Percentiles rank a stretch among this genome's conserved stretches.
phyloP scores from a whole-genome alignment of 2,888 invertebrate species.

The Sthenelais limicola region DNA sequence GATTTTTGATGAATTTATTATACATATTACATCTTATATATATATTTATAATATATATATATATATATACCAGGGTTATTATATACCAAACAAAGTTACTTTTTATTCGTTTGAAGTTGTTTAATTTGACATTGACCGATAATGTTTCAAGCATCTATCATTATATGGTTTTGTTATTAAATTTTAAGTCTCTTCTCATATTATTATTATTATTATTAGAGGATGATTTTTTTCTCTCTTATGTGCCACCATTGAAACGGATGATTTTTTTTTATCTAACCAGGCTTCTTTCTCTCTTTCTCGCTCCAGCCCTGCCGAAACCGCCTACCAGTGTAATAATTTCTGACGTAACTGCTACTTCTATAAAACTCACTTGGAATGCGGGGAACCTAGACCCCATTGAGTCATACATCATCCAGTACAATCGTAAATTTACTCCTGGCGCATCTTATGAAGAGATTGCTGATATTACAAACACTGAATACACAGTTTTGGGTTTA shows the following conservation, averaged over 20 bases:
- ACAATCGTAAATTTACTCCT: conserved; percentile 89
- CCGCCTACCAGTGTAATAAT: conserved; percentile 91
- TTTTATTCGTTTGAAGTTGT: too few species aligned
- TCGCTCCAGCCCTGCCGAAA: conserved; percentile 85
- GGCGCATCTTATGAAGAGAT: conserved; percentile 84
- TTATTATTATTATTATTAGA: too few species aligned
- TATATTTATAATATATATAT: too few species aligned
- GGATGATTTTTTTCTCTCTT: too few species aligned
- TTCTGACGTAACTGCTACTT: conserved; percentile 93
- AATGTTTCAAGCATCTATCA: too few species aligned
- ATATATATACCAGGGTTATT: too few species aligned
- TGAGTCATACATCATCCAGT: conserved; percentile 96
- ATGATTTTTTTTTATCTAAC: conserved; percentile 32
- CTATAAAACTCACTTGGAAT: conserved; percentile 91
- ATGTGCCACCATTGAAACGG: not conserved
- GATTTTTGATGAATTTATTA: too few species aligned
- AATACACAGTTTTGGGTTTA: conserved; percentile 84
- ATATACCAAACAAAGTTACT: too few species aligned
- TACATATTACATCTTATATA: too few species aligned
- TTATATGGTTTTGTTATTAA: too few species aligned
- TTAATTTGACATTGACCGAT: too few species aligned
- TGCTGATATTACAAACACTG: conserved; percentile 92
- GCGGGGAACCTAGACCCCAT: conserved; percentile 79
- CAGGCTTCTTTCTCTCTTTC: conserved; percentile 45
- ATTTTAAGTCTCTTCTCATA: too few species aligned